Base-by-base conservation (phyloP, 2,797 vertebrate species). In the Acanthurus leucopareius region DNA sequence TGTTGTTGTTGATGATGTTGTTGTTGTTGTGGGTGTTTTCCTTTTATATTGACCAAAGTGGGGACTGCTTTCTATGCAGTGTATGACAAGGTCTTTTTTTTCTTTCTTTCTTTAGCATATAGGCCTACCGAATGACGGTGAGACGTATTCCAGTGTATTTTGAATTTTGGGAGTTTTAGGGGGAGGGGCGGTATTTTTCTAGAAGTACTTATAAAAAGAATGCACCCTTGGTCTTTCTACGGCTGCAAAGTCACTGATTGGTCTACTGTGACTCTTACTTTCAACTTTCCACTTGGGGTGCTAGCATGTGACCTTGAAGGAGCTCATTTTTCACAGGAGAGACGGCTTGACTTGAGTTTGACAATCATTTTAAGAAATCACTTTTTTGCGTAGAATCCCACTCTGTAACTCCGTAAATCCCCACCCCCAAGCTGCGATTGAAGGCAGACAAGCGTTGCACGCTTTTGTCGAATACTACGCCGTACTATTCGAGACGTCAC, bases 41-140 rank as follows among this genome's bases (percentile, higher is more conserved):
- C 52, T 86, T 90, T 84, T 97, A 96, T 95, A 96, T 97, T 96
- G 97, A 99, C 97, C 97, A 98, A 99, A 99, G 97, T 97, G 97
- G 97, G 96, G 96, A 97, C 97, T 98, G 98, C 97, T 97, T 96
- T 97, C 97, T 97, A 97, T 97, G 97, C 98, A 99, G 97, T 97
- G 95, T 96, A 95, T 96, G 96, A 97, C 97, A 95, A 97, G 97
- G 97, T 98, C 97, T 97, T 96, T 58, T 62, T 7, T 65, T 95
- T 96, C 40, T 42, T 45, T 52, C 51, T 96, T 96, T 80, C 94
- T 96, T 95, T 87, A 88, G 96, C 80, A 44, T 82, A 42, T 86
- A 82, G 90, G 96, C 96, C 96, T 96, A 96, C 95, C 95, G 95
- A 96, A 92, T 95, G 95, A 96, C 92, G 94, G 95, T 95, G 92